Evolutionary conservation across 1,140 invertebrate genomes (phyloP).

Genomic region (Cataglyphis hispanica): DNA sequence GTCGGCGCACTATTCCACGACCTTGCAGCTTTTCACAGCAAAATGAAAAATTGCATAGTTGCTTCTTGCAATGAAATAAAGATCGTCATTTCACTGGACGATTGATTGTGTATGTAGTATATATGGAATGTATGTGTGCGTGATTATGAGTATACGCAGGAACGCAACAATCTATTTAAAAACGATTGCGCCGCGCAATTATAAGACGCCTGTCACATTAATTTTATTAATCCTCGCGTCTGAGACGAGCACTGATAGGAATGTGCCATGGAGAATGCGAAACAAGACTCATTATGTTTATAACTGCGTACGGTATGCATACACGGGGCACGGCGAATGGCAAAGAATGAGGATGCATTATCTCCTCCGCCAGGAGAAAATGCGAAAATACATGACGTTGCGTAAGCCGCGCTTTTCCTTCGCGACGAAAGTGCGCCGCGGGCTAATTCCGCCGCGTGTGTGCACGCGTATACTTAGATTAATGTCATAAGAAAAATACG

Average conservation of each 20-base stretch:
- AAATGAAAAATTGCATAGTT: constrained; percentile 36
- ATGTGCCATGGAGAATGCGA: constrained; percentile 78
- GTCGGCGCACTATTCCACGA: constrained; percentile 23
- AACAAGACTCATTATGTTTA: constrained; percentile 64
- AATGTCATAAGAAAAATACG: constrained; percentile 64
- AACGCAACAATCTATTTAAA: constrained; percentile 19
- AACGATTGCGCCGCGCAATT: neutral
- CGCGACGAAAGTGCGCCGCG: constrained; percentile 36
- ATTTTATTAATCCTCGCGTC: constrained; percentile 54
- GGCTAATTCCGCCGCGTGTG: constrained; percentile 13
- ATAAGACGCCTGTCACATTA: constrained; percentile 16
- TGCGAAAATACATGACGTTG: constrained; percentile 39
- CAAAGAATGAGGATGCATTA: constrained; percentile 29
- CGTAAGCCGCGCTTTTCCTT: constrained; percentile 52
- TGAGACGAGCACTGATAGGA: constrained; percentile 80
- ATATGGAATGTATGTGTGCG: too few relatives aligned
- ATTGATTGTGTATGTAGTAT: constrained; percentile 10
- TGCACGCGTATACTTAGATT: constrained; percentile 13
- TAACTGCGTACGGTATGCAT: constrained; percentile 17
- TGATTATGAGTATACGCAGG: neutral
- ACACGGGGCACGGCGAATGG: constrained; percentile 8
- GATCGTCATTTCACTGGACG: neutral
- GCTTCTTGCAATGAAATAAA: neutral
- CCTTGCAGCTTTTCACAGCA: constrained; percentile 38
- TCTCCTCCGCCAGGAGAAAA: constrained; percentile 23